A percentile compares a stretch with the other conserved stretches of the same genome.
These are phyloP conservation scores for Pomatorhinus ruficollis DNA, from an alignment of 2,113 vertebrate species.

Conservation along the genomic window DNA sequence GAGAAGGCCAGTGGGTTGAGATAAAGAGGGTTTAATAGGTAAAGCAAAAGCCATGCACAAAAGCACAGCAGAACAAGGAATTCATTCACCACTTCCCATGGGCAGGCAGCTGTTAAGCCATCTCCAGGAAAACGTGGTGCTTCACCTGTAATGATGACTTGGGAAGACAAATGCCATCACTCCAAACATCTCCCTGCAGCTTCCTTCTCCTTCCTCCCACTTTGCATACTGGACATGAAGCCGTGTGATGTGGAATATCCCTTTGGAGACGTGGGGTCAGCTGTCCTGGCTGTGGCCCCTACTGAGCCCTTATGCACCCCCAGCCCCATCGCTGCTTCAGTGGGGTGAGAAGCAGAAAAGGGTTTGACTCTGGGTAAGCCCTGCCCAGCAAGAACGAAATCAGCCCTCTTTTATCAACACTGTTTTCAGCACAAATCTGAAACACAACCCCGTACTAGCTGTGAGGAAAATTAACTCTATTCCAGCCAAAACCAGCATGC, in stretches of 20 bases:
- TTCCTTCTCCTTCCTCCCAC: not conserved
- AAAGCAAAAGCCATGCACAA: not conserved
- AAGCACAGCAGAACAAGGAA: not conserved
- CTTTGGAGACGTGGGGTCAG: not conserved
- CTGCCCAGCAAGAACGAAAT: accelerated
- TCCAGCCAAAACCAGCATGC: not conserved
- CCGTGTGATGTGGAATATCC: not conserved
- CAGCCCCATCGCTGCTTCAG: accelerated
- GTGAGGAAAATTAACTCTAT: not conserved
- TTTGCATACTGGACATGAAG: not conserved
- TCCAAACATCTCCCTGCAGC: not conserved
- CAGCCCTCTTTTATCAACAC: not conserved
- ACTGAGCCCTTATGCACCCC: no score
- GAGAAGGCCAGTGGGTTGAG: not conserved
- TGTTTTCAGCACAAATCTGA: not conserved
- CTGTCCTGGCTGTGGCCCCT: not conserved
- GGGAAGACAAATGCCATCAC: not conserved
- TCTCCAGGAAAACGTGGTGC: no score
- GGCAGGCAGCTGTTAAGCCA: not conserved
- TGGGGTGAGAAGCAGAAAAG: not conserved
- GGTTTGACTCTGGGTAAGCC: not conserved
- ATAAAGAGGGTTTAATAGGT: not conserved
- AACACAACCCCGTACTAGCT: not conserved
- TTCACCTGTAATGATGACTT: not conserved
- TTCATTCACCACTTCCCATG: not conserved